Evolutionary conservation across 1,140 invertebrate species (phyloP).

Genomic region (Zaprionus ghesquierei): DNA sequence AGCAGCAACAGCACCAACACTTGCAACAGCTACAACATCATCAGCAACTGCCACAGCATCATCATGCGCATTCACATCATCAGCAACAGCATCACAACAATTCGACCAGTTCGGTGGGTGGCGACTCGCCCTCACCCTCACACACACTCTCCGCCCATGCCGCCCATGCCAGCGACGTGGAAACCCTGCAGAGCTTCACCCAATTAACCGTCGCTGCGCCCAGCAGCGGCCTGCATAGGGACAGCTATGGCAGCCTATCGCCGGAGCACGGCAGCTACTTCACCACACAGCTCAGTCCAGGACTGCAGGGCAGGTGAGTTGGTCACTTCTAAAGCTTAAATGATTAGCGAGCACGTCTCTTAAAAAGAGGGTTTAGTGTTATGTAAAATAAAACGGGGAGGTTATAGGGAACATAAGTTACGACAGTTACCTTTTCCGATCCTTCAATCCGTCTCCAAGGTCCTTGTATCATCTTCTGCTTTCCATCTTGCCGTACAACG

Average conservation of each 20-base stretch:
- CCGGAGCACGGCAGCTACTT: slow-evolving; percentile 67
- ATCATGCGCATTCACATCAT: slow-evolving; percentile 19
- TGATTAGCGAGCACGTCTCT: too few species aligned
- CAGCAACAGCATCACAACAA: slow-evolving; percentile 64
- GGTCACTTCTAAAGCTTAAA: too few species aligned
- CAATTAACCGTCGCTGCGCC: slow-evolving; percentile 65
- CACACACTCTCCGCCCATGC: slow-evolving; percentile 58
- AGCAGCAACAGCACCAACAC: slow-evolving; percentile 40
- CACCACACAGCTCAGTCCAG: slow-evolving; percentile 61
- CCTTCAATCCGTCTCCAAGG: too few species aligned
- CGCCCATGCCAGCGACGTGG: slow-evolving; percentile 42
- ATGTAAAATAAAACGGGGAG: too few species aligned
- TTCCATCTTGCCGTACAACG: too few species aligned
- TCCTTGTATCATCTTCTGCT: too few species aligned
- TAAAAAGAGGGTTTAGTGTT: too few species aligned
- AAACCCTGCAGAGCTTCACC: slow-evolving; percentile 71
- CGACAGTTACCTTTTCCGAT: too few species aligned
- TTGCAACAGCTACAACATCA: slow-evolving; percentile 45
- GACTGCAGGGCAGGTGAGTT: slow-evolving; percentile 75
- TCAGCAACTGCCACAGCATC: slow-evolving; percentile 42
- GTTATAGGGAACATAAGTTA: too few species aligned
- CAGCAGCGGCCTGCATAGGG: slow-evolving; percentile 48
- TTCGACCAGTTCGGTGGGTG: slow-evolving; percentile 70
- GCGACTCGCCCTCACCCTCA: slow-evolving; percentile 72
- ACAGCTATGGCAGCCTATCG: slow-evolving; percentile 62